These are phyloP conservation scores for Neosilurus mollespiculum DNA, from an alignment of 2,797 vertebrate species.

Conservation along the genomic window DNA sequence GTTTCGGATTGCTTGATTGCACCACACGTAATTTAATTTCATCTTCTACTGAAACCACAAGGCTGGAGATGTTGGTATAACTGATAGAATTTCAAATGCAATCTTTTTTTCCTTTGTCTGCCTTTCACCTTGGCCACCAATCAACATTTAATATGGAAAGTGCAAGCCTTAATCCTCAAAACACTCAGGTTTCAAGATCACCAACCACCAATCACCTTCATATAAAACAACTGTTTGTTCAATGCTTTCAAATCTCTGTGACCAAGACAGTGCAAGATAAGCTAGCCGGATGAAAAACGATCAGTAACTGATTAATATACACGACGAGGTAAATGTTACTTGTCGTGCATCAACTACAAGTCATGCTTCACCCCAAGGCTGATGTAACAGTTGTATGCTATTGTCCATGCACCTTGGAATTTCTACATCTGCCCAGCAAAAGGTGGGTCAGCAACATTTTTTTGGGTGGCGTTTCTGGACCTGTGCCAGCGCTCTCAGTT, in stretches of 20 bases:
- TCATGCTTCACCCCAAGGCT: not conserved
- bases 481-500: conserved; percentile 17
- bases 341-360: not conserved
- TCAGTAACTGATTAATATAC: not conserved
- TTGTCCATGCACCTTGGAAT: conserved; percentile 1
- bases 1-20: not conserved
- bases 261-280: not conserved
- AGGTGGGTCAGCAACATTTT: not conserved
- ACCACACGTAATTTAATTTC: not conserved
- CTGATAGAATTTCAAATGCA: not conserved
- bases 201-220: not conserved
- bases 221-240: not conserved
- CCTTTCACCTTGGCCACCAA: not conserved
- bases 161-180: too few relatives aligned
- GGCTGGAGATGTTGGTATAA: not conserved
- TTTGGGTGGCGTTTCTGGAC: conserved; percentile 20
- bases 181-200: too few relatives aligned
- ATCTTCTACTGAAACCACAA: not conserved
- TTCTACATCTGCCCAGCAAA: conserved; percentile 10
- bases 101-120: not conserved
- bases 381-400: conserved; percentile 6
- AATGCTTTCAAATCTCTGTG: not conserved
- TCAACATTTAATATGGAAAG: not conserved
- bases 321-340: not conserved
- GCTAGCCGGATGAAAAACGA: not conserved